Conservation (phyloP, 2,797 vertebrate species). For the Lepilemur ruficaudatus region DNA sequence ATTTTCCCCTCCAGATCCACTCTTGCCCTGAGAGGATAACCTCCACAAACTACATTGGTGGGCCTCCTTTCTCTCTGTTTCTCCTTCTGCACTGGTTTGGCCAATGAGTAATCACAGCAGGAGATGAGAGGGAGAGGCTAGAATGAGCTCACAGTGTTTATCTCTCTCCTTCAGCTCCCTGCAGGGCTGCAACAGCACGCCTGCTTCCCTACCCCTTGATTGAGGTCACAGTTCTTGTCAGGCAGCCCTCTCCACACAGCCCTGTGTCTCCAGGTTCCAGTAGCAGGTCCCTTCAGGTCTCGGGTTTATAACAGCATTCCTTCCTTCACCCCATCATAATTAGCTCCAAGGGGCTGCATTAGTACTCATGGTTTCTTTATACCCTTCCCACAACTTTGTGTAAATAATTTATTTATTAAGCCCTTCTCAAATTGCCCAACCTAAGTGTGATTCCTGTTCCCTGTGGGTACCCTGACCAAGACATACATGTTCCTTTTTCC, state of each 20-base stretch:
- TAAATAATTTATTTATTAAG: constrained; percentile 1
- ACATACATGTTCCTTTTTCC: not conserved
- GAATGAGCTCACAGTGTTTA: not conserved
- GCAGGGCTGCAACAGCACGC: not conserved
- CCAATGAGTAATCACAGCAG: not conserved
- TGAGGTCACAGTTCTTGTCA: not conserved
- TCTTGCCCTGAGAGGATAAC: not conserved
- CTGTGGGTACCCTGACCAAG: not conserved
- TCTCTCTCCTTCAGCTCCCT: not conserved
- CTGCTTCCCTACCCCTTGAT: not conserved
- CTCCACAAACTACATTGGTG: not conserved
- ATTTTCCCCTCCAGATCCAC: not conserved
- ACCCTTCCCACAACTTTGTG: not conserved
- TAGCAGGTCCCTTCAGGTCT: not conserved
- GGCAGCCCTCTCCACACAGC: not conserved
- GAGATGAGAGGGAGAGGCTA: not conserved
- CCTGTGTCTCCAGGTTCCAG: not conserved
- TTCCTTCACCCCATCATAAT: not conserved
- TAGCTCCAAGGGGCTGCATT: not conserved
- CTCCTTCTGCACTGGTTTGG: not conserved
- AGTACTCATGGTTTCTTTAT: not conserved
- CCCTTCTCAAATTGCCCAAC: not conserved
- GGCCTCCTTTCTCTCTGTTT: not conserved
- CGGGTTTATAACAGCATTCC: not conserved
- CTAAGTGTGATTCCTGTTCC: constrained; percentile 10